phyloP scores from a whole-genome alignment of 2,113 vertebrate species.

The Chroicocephalus ridibundus region DNA sequence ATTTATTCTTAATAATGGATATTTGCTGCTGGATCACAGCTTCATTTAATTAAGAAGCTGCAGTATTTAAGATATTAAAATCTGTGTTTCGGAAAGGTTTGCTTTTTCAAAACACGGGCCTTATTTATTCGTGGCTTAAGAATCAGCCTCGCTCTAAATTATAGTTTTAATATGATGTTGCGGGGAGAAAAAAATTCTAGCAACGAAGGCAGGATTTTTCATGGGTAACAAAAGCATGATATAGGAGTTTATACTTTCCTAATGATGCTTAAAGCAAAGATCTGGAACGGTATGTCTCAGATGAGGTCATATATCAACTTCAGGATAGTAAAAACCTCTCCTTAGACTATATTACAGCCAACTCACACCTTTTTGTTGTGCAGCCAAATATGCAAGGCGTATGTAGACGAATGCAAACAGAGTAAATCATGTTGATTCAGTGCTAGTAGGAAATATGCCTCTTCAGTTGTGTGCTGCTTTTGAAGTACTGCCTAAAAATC shows the following conservation, averaged over 20 bases:
- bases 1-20: conserved; percentile 62
- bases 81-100: conserved; percentile 8
- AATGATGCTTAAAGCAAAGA: conserved; percentile 73
- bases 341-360: conserved; percentile 68
- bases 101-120: conserved; percentile 16
- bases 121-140: conserved; percentile 59
- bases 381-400: conserved; percentile 76
- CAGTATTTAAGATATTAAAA: conserved; percentile 59
- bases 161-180: conserved; percentile 64
- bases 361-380: conserved; percentile 73
- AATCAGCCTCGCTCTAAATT: conserved; percentile 41
- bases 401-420: conserved; percentile 74
- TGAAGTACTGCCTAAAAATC: conserved; percentile 90
- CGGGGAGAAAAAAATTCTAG: background rate
- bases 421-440: conserved; percentile 79
- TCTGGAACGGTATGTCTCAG: conserved; percentile 59
- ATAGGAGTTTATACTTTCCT: conserved; percentile 58
- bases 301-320: conserved; percentile 72
- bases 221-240: conserved; percentile 45
- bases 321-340: conserved; percentile 64
- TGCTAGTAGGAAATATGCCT: conserved; percentile 76
- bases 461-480: conserved; percentile 79
- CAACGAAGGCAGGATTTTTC: conserved; percentile 4
- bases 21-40: conserved; percentile 56
- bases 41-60: conserved; percentile 61